These are phyloP conservation scores for Rachycentron canadum DNA, from an alignment of 2,797 vertebrate species.

Conservation along the genomic window DNA sequence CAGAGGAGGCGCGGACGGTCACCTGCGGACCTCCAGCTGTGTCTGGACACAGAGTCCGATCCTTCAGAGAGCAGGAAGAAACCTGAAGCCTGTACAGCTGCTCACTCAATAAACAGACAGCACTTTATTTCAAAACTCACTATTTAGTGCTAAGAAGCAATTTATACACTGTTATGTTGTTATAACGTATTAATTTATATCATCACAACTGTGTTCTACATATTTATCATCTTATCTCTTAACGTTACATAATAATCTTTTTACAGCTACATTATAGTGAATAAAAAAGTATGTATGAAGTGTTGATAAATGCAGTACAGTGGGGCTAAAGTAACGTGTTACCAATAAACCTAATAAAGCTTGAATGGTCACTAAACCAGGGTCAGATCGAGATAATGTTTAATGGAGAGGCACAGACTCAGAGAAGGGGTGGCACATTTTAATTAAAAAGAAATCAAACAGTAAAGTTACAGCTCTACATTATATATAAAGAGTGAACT, in stretches of 20 bases:
- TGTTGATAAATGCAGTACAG: too few species aligned
- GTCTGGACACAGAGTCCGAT: constrained; percentile 68
- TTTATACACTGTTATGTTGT: not conserved
- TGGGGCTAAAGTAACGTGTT: not conserved
- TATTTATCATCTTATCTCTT: not conserved
- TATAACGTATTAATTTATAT: not conserved
- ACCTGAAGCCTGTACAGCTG: too few species aligned
- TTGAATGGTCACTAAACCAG: too few species aligned
- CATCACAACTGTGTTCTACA: not conserved
- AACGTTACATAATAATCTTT: not conserved
- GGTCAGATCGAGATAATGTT: too few species aligned
- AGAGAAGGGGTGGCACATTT: too few species aligned
- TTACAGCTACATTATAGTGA: not conserved
- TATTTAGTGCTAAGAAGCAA: not conserved
- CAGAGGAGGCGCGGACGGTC: constrained; percentile 64
- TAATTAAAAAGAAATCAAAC: too few species aligned
- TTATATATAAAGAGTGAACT: too few species aligned
- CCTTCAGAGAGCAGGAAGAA: constrained; percentile 73
- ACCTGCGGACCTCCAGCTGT: constrained; percentile 60
- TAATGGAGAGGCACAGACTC: too few species aligned
- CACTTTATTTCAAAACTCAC: too few species aligned
- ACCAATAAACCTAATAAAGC: not conserved
- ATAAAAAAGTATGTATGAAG: too few species aligned
- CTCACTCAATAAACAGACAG: too few species aligned
- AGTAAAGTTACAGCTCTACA: too few species aligned